Evolutionary conservation across 2,797 vertebrate species (phyloP).

Genomic region (Sternotherus odoratus): DNA sequence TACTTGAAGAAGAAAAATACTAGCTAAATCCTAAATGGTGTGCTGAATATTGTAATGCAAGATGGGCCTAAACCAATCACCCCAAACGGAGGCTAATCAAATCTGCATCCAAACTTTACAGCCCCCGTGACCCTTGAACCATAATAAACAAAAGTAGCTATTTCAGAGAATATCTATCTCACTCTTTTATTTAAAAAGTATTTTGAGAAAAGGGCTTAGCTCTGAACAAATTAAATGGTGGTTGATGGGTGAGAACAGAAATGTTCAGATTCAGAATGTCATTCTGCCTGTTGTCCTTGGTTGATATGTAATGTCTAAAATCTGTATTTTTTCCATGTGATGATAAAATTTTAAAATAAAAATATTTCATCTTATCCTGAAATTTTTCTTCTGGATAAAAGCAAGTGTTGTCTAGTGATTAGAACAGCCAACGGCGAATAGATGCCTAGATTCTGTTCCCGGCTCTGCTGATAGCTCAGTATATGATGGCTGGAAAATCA

Average conservation of each 20-base stretch:
- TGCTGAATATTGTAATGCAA: not conserved
- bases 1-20: not conserved
- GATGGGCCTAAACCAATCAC: not conserved
- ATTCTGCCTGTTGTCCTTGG: fast-evolving
- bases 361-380: not conserved
- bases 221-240: not conserved
- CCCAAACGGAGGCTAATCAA: not conserved
- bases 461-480: not conserved
- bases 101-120: not conserved
- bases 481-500: not conserved
- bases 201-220: not conserved
- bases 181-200: not conserved
- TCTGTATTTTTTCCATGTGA: not conserved
- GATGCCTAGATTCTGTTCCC: not conserved
- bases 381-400: not conserved
- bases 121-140: not conserved
- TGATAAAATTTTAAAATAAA: not conserved
- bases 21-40: fast-evolving
- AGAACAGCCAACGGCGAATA: not conserved
- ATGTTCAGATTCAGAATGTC: fast-evolving
- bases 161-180: not conserved
- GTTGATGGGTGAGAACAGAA: not conserved
- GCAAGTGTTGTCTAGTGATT: not conserved
- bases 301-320: not conserved
- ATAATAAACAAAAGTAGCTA: not conserved